Percentiles rank a stretch among this genome's conserved stretches.
phyloP scores from a whole-genome alignment of 2,888 invertebrate species.

The Xanthorhoe designata region DNA sequence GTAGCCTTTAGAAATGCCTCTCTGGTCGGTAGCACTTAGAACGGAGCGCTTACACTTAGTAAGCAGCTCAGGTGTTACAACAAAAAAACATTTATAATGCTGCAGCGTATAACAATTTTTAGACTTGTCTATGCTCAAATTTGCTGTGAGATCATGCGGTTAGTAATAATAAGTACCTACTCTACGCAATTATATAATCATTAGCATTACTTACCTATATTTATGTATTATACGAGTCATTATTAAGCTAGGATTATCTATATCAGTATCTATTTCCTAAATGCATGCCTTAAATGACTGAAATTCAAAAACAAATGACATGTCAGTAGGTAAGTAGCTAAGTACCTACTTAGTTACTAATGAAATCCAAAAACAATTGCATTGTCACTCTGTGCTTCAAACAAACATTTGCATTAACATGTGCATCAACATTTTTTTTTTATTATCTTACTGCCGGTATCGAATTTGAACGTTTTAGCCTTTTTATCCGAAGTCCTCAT shows the following conservation, averaged over 20 bases:
- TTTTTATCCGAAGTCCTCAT: slow-evolving; percentile 86
- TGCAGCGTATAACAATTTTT: slow-evolving; percentile 25
- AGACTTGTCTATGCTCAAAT: slow-evolving; percentile 14
- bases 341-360: background rate
- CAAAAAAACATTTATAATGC: slow-evolving; percentile 26
- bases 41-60: slow-evolving; percentile 37
- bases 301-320: slow-evolving; percentile 6
- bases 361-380: slow-evolving; percentile 14
- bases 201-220: too few relatives aligned
- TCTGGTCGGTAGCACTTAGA: slow-evolving; percentile 35
- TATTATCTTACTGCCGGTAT: slow-evolving; percentile 85
- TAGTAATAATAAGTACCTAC: slow-evolving; percentile 11
- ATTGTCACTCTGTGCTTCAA: slow-evolving; percentile 47
- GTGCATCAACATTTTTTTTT: slow-evolving; percentile 48
- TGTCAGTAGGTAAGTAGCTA: background rate
- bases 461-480: slow-evolving; percentile 86
- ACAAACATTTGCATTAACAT: slow-evolving; percentile 32
- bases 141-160: slow-evolving; percentile 24
- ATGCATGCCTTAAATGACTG: slow-evolving; percentile 14
- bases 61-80: slow-evolving; percentile 36
- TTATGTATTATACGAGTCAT: background rate
- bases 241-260: background rate
- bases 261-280: background rate
- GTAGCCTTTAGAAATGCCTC: slow-evolving; percentile 36
- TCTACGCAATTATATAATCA: background rate